Base-by-base conservation (phyloP, 2,797 vertebrate genomes). In the Tapirus indicus region DNA sequence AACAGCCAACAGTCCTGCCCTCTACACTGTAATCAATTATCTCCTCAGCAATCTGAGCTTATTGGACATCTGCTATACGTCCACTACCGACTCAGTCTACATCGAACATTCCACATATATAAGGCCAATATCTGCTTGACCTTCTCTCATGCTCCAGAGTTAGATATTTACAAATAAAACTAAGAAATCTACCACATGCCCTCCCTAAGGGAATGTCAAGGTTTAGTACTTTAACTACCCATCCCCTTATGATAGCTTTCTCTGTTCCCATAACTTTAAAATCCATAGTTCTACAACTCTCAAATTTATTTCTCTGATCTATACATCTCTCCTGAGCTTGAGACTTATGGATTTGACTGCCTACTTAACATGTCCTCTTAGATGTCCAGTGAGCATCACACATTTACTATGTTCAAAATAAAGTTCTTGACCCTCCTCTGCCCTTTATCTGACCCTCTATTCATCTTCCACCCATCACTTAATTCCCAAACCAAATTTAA, bases 41-140 rank as follows among this genome's bases (percentile, higher is more conserved):
- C 97, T 98, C 49, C 89, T 98, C 78, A 96, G 80, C 52, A 97
- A 91, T 92, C 74, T 97, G 68, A 98, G 96, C 58, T 87, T 97
- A 54, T 38, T 2, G 35, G 95, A 96, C 60, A 89, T 97, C 75
- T 96, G 68, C 90, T 98, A 21, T n/a, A 49, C 93, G 52, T 96
- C 97, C 71, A 1, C 79, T 54, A 97, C 95, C 49, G 35, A 96
- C 87, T 91, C 92, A 1, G 16, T 71, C 29, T 85, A 5, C 64
- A 32, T 1, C 62, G n/a, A 87, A 62, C 41, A 60, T 38, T 80
- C 29, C 20, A 69, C 16, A 23, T 21, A 23, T 0, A 16, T 69
- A 54, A 83, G 4, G 29, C 52, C 52, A 35, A 27, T 83, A 54
- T 38, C n/a, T 86, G 44, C 35, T n/a, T 47, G 35, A 44, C 16